Base-by-base conservation (phyloP, 2,113 vertebrate genomes). In the Speoplatyrhinus poulsoni region DNA sequence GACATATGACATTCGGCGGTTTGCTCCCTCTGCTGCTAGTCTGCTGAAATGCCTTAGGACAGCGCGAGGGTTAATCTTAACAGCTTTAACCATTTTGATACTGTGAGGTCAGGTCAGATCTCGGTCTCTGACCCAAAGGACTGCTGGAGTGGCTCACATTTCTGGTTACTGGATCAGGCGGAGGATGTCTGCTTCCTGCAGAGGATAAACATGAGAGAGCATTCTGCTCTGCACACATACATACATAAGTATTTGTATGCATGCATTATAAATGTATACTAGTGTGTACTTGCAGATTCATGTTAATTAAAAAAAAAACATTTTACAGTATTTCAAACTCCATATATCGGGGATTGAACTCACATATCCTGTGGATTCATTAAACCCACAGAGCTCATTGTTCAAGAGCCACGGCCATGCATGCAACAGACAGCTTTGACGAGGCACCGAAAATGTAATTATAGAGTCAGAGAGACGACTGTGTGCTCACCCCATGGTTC, bases 401-500 rank as follows among this genome's bases (percentile, higher is more conserved):
- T 41, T 41, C 36, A 41, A 41, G 36, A 41, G 26, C 1, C 26
- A 26, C 26, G 26, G 26, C 26, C 26, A 2, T 26, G 26, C 26
- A 26, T 50, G 12, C 19, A 53, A 76, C 52, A 75, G 61, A 50
- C 46, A 65, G 58, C 69, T 80, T 62, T 62, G 69, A 81, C 64
- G 65, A 59, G 53, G 68, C 41, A 54, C 33, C 26, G 33, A 60
- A 62, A 36, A 60, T 57, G 67, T 81, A 75, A 88, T 89, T 85
- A 83, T 69, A 65, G 1, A 1, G 49, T 60, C 36, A 67, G 61
- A 64, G 9, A 65, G 64, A 80, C 5, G 26, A 32, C 47, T 3
- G 8, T 53, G 54, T 36, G 75, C 81, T 82, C 82, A 79, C 47
- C 76, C 75, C 62, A 83, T 77, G 77, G 70, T 66, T 69, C 59